Evolutionary conservation across 2,797 vertebrate species (phyloP).

Genomic region (Pseudocheirus occidentalis): DNA sequence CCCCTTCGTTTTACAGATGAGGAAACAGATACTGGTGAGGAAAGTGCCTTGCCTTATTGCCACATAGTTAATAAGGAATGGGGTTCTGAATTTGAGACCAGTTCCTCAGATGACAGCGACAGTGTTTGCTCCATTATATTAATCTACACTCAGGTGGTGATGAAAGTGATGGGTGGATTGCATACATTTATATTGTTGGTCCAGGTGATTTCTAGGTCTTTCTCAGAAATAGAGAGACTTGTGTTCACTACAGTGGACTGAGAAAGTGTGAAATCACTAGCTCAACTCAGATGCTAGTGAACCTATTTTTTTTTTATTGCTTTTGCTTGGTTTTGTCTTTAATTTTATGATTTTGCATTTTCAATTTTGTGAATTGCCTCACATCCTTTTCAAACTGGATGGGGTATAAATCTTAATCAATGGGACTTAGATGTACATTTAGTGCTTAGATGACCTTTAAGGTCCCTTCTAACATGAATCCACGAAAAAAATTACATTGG

Average conservation of each 20-base stretch:
- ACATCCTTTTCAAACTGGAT: neutral
- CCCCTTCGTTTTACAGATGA: neutral
- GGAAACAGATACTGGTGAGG: neutral
- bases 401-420: neutral
- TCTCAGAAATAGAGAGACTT: neutral
- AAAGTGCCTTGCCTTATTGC: neutral
- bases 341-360: neutral
- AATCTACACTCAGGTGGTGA: too few species aligned
- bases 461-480: too few species aligned
- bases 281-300: neutral
- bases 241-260: neutral
- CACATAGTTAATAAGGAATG: too few species aligned
- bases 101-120: too few species aligned
- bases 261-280: neutral
- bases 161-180: too few species aligned
- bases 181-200: too few species aligned
- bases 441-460: neutral
- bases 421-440: too few species aligned
- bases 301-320: neutral
- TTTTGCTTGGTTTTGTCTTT: neutral
- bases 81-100: too few species aligned
- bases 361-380: neutral
- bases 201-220: too few species aligned
- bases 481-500: too few species aligned
- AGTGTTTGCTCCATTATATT: too few species aligned